Evolutionary conservation across 2,113 vertebrate genomes (phyloP).

Genomic region (Halcyon malimbica): DNA sequence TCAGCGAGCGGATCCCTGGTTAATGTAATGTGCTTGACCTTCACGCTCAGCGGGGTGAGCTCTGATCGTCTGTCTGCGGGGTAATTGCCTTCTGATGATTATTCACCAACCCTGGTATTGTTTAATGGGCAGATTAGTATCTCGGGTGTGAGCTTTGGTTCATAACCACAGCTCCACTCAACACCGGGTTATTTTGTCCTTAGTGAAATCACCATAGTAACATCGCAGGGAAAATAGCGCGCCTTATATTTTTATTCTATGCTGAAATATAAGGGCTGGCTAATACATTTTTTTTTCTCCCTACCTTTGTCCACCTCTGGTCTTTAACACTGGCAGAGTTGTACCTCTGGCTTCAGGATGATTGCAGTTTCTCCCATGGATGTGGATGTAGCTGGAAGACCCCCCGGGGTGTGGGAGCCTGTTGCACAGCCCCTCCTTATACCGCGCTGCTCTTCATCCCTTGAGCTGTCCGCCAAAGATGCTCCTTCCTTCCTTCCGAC

Average conservation of each 20-base stretch:
- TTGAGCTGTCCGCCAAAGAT: neutral
- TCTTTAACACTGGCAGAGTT: neutral
- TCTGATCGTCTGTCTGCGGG: neutral
- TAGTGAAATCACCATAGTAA: slow-evolving; percentile 21
- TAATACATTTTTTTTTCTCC: neutral
- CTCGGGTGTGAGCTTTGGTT: neutral
- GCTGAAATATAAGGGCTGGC: neutral
- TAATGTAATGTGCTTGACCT: neutral
- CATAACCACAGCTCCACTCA: neutral
- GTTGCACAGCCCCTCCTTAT: neutral
- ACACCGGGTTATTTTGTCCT: neutral
- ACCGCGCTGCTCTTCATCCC: neutral
- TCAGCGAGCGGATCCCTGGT: neutral
- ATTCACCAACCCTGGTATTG: neutral
- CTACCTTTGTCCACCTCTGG: neutral
- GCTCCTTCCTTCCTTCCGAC: neutral
- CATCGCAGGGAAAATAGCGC: neutral
- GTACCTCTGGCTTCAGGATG: neutral
- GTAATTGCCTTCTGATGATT: neutral
- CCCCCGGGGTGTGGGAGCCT: rapidly evolving
- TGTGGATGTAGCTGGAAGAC: neutral
- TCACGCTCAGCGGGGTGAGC: neutral
- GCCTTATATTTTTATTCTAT: neutral
- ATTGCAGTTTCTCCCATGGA: neutral
- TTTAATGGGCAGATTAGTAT: slow-evolving; percentile 8